Conservation (phyloP, 2,797 vertebrate species). For the Mus minutoides region DNA sequence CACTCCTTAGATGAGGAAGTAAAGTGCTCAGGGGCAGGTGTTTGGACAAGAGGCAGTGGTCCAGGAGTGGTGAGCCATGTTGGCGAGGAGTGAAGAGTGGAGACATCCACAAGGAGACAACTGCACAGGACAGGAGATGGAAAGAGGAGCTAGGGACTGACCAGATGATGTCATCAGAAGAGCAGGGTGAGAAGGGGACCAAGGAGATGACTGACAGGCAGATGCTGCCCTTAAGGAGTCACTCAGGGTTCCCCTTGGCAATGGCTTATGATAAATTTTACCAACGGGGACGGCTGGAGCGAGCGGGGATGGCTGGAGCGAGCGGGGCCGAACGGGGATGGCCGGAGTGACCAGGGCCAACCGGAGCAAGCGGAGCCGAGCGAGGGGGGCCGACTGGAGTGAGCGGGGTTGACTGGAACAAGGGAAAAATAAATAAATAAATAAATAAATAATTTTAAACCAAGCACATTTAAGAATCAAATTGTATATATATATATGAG, state of each 20-base stretch:
- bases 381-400: no score
- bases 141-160: not conserved
- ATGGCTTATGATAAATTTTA: not conserved
- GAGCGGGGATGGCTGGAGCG: no score
- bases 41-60: not conserved
- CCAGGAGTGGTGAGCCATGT: not conserved
- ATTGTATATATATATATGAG: not conserved
- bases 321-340: no score
- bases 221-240: not conserved
- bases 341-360: no score
- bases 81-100: not conserved
- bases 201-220: not conserved
- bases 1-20: no score
- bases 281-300: no score
- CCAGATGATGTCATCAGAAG: not conserved
- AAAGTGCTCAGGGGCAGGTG: not conserved
- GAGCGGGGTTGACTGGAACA: no score
- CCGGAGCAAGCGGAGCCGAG: no score
- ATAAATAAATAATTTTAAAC: no score
- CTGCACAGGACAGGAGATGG: not conserved
- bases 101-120: not conserved
- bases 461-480: not conserved
- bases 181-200: not conserved
- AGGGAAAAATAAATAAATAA: no score
- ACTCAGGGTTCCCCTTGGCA: not conserved